Evolutionary conservation across 1,140 invertebrate species (phyloP).

Genomic region (Cephus cinctus): DNA sequence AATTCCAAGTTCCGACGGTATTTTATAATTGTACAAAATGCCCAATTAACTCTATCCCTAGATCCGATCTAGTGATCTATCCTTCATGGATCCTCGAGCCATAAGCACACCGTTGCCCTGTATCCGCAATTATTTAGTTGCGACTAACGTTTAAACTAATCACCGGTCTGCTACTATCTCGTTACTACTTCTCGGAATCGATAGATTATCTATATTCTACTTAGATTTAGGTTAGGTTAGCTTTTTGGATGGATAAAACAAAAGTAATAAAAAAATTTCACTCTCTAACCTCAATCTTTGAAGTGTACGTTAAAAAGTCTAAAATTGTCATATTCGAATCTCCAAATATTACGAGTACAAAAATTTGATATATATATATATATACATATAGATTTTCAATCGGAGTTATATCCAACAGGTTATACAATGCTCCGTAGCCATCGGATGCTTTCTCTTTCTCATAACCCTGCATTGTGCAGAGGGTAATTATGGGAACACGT

Average conservation of each 20-base stretch:
- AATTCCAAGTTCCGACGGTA: neutral
- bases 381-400: no score
- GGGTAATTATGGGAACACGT: no score
- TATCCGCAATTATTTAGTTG: slow-evolving; percentile 16
- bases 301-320: no score
- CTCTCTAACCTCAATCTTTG: no score
- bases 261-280: slow-evolving; percentile 1
- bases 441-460: no score
- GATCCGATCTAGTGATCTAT: slow-evolving; percentile 13
- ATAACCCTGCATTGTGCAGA: no score
- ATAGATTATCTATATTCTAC: neutral
- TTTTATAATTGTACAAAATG: slow-evolving; percentile 18
- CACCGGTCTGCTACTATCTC: slow-evolving; percentile 3
- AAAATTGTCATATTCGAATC: no score
- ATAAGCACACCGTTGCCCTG: no score
- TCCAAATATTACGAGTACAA: slow-evolving; percentile 6
- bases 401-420: no score
- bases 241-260: slow-evolving; percentile 1
- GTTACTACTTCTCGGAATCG: neutral
- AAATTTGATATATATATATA: slow-evolving; percentile 2
- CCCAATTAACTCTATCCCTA: slow-evolving; percentile 19
- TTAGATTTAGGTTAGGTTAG: no score
- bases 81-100: slow-evolving; percentile 4
- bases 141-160: slow-evolving; percentile 17
- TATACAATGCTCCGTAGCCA: no score